Evolutionary conservation across 2,888 invertebrate genomes (phyloP).

Genomic region (Gandaritis pyraliata): DNA sequence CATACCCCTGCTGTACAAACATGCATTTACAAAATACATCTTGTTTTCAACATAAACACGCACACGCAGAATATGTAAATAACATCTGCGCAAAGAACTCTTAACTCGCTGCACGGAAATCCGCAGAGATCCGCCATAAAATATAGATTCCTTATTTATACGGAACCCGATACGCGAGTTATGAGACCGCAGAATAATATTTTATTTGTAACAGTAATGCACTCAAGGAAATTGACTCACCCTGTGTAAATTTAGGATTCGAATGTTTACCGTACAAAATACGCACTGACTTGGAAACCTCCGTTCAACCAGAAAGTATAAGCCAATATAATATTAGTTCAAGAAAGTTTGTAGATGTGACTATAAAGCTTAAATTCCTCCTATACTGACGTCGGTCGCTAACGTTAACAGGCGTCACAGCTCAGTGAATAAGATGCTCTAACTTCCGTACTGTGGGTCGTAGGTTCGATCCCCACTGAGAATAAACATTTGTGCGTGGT

Average conservation of each 20-base stretch:
- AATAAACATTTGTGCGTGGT: too few species aligned
- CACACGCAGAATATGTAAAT: conserved; percentile 46
- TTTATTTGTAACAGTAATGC: conserved; percentile 62
- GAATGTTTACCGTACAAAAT: conserved; percentile 19
- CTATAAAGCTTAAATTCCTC: too few species aligned
- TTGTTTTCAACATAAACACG: conserved; percentile 19
- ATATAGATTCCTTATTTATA: conserved; percentile 59
- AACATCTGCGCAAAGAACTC: conserved; percentile 46
- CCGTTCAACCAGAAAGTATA: too few species aligned
- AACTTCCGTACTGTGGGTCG: too few species aligned
- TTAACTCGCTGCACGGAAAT: conserved; percentile 48
- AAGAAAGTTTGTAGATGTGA: too few species aligned
- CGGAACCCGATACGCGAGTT: conserved; percentile 51
- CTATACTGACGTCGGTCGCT: too few species aligned
- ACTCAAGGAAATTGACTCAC: conserved; percentile 68
- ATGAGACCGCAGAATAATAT: conserved; percentile 55
- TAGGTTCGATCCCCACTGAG: too few species aligned
- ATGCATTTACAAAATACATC: conserved; percentile 1
- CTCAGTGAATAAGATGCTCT: too few species aligned
- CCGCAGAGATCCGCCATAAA: conserved; percentile 58
- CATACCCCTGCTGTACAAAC: not conserved
- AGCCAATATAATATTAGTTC: too few species aligned
- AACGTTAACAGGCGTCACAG: too few species aligned
- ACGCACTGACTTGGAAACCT: not conserved
- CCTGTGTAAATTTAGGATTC: conserved; percentile 47